Evolutionary conservation across 1,140 invertebrate genomes (phyloP).

Genomic region (Drosophila kikkawai): DNA sequence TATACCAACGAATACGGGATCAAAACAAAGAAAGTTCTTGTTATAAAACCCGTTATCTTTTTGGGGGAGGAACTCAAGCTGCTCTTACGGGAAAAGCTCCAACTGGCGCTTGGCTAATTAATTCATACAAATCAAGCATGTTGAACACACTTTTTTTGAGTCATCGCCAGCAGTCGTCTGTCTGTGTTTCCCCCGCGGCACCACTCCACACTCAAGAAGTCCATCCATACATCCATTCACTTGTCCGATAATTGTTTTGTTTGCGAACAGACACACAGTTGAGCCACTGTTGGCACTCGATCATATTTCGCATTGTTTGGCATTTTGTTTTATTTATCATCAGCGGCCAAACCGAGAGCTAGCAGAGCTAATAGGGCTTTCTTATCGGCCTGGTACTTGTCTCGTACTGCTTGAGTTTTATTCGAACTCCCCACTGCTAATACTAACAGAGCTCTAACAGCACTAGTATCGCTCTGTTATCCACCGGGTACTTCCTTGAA

Average conservation of each 20-base stretch:
- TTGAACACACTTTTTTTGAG: constrained; percentile 24
- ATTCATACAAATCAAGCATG: constrained; percentile 9
- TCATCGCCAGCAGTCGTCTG: constrained; percentile 14
- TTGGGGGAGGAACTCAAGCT: not conserved
- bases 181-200: constrained; percentile 21
- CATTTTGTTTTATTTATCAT: not conserved
- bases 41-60: not conserved
- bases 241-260: constrained; percentile 47
- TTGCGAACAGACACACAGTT: constrained; percentile 26
- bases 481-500: not conserved
- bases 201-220: constrained; percentile 23
- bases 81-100: not conserved
- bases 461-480: constrained; percentile 3
- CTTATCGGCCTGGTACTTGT: not conserved
- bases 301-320: constrained; percentile 25
- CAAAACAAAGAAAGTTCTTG: constrained; percentile 6
- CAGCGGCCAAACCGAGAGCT: not conserved
- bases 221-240: constrained; percentile 28
- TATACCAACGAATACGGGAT: not conserved
- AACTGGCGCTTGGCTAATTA: constrained; percentile 38
- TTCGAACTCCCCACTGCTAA: not conserved
- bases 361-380: not conserved
- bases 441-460: not conserved
- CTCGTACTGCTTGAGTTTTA: not conserved
- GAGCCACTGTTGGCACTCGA: constrained; percentile 42